phyloP scores from a whole-genome alignment of 1,140 invertebrate genomes.

The Cyclargus thomasi region DNA sequence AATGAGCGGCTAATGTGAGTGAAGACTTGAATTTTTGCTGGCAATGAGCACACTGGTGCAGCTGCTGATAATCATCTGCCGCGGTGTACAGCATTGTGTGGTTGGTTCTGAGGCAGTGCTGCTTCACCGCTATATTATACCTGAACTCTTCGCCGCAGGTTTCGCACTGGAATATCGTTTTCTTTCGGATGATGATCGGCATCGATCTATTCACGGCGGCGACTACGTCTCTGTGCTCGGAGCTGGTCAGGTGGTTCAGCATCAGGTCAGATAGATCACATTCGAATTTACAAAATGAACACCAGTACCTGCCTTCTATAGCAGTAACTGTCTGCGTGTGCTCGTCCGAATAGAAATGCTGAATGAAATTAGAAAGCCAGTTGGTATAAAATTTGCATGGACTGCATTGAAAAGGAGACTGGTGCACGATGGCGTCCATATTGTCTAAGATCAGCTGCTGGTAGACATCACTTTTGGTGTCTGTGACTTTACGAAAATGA shows the following conservation, averaged over 20 bases:
- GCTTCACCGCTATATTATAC: conserved; percentile 82
- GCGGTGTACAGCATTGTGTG: conserved; percentile 73
- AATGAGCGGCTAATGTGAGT: conserved; percentile 80
- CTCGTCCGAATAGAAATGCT: conserved; percentile 82
- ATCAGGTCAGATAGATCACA: conserved; percentile 80
- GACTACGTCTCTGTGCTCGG: conserved; percentile 82
- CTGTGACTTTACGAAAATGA: conserved; percentile 82
- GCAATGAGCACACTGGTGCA: conserved; percentile 78
- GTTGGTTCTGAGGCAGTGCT: conserved; percentile 76
- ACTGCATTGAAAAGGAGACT: conserved; percentile 89
- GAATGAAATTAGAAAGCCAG: conserved; percentile 81
- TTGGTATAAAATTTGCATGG: conserved; percentile 91
- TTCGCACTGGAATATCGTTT: conserved; percentile 77
- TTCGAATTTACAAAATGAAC: conserved; percentile 84
- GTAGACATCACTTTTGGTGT: conserved; percentile 71
- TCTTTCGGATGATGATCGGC: conserved; percentile 85
- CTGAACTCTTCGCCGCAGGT: conserved; percentile 79
- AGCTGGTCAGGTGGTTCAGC: conserved; percentile 80
- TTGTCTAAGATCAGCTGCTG: conserved; percentile 82
- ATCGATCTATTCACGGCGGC: conserved; percentile 85
- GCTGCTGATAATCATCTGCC: conserved; percentile 80
- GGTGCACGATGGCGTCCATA: conserved; percentile 83
- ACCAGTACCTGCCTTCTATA: conserved; percentile 81
- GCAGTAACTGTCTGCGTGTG: conserved; percentile 75
- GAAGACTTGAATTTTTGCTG: conserved; percentile 76